These are phyloP conservation scores for Shinisaurus crocodilurus DNA, from an alignment of 2,113 vertebrate genomes.

Conservation along the genomic window DNA sequence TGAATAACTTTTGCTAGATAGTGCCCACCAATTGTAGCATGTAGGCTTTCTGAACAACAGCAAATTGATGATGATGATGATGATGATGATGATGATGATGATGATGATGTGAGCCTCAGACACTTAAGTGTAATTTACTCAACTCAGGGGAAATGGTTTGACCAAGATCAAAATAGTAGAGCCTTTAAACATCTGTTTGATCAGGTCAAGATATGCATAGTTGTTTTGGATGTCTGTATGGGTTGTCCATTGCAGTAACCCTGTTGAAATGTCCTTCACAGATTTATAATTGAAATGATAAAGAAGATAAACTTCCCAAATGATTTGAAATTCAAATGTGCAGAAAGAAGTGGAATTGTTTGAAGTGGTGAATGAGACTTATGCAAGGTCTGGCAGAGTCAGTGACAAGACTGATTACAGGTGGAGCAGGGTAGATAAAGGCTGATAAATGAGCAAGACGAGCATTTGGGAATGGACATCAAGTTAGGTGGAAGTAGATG, in stretches of 20 bases:
- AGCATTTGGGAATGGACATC: background rate
- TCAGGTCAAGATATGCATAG: background rate
- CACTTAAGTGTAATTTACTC: conserved; percentile 22
- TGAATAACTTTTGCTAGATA: too few relatives aligned
- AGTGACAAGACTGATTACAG: background rate
- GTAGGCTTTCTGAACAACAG: too few relatives aligned
- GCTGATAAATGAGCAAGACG: background rate
- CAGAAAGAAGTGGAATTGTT: background rate
- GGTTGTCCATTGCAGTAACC: background rate
- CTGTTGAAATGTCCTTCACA: conserved; percentile 9
- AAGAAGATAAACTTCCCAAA: background rate
- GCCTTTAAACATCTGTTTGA: background rate
- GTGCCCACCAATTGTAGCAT: too few relatives aligned
- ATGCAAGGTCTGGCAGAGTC: background rate
- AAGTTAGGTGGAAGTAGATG: background rate
- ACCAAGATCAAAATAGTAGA: conserved; percentile 8
- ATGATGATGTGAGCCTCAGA: too few relatives aligned
- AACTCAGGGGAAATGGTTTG: background rate
- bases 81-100: too few relatives aligned
- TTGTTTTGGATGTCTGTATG: rapidly evolving
- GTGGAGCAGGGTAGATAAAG: background rate
- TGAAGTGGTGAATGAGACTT: background rate
- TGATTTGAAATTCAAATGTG: conserved; percentile 19
- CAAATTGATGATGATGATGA: too few relatives aligned
- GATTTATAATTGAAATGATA: background rate